These are phyloP conservation scores for Strongylocentrotus purpuratus DNA, from an alignment of 35 echinoderm and acorn worm species.

Conservation along the genomic window DNA sequence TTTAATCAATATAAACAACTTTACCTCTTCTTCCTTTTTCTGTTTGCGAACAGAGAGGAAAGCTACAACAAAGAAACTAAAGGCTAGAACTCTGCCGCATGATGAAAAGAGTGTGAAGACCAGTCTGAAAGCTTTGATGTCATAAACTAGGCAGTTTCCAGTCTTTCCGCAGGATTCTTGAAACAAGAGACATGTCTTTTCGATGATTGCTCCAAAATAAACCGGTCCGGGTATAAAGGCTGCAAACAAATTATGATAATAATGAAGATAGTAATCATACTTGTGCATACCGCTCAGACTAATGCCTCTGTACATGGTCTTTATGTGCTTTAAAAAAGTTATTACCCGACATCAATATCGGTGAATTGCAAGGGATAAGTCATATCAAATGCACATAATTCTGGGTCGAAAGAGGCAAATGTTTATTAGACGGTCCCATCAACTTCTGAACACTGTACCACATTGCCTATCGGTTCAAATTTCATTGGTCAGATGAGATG, in stretches of 20 bases:
- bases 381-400: no score
- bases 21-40: conserved; percentile 7
- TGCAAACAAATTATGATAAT: neutral
- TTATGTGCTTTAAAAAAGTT: no score
- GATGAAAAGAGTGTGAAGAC: conserved; percentile 25
- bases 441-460: no score
- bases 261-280: no score
- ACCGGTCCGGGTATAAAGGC: conserved; percentile 78
- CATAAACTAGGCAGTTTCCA: conserved; percentile 76
- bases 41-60: conserved; percentile 2
- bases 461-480: no score
- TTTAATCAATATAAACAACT: neutral
- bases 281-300: no score
- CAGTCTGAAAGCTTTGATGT: conserved; percentile 67
- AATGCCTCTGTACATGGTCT: no score
- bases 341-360: no score
- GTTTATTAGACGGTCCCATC: no score
- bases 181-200: conserved; percentile 64
- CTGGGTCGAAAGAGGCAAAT: no score
- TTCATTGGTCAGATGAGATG: no score
- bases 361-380: no score
- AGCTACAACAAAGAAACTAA: neutral
- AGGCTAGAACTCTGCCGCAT: conserved; percentile 32
- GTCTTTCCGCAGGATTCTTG: conserved; percentile 77
- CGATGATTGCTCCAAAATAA: conserved; percentile 69